Percentiles rank a stretch among this genome's conserved stretches.
These are phyloP conservation scores for Ammospiza maritima DNA, from an alignment of 2,797 vertebrate genomes.

Conservation along the genomic window DNA sequence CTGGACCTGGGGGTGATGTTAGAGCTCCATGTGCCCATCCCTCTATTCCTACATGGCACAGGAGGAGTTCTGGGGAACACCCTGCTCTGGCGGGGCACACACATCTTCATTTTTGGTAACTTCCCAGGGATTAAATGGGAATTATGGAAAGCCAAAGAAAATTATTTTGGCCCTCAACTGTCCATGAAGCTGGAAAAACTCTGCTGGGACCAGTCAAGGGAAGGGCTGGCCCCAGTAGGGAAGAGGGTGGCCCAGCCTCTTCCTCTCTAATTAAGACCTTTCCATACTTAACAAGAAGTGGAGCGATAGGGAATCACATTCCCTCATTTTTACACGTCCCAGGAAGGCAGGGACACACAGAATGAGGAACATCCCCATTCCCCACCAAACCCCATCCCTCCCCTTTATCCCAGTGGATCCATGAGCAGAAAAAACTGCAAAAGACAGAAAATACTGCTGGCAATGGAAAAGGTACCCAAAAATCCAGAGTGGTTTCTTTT, in stretches of 20 bases:
- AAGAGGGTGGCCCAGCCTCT: not conserved
- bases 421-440: not conserved
- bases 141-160: not conserved
- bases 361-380: rapidly evolving
- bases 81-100: too few relatives aligned
- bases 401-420: rapidly evolving
- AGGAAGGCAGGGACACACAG: not conserved
- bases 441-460: not conserved
- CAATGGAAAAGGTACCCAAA: constrained; percentile 24
- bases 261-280: not conserved
- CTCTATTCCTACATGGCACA: rapidly evolving
- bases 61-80: not conserved
- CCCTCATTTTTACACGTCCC: not conserved
- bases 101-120: not conserved
- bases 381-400: not conserved
- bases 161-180: rapidly evolving
- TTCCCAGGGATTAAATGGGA: not conserved
- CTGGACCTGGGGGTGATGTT: not conserved
- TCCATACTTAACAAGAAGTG: too few relatives aligned
- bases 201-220: not conserved
- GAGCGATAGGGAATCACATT: not conserved
- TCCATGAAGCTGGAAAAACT: rapidly evolving
- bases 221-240: not conserved
- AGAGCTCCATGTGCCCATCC: rapidly evolving
- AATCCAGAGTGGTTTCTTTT: not conserved